Evolutionary conservation across 2,113 vertebrate species (phyloP).

Genomic region (Hippolais icterina): DNA sequence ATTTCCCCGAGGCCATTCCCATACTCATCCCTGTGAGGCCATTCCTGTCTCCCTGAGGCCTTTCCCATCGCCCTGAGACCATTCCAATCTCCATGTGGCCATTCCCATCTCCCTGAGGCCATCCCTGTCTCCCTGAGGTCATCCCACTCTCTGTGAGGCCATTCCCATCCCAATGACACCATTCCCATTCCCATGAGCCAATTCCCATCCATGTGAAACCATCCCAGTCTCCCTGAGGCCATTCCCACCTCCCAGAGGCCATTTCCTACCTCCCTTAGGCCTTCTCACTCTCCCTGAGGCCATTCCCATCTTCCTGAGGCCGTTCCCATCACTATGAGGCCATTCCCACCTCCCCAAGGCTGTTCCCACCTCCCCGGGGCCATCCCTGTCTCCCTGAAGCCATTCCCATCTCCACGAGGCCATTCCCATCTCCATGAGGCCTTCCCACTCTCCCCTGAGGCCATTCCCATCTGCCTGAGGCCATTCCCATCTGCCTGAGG

Average conservation of each 20-base stretch:
- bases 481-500: accelerated
- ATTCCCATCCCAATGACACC: too few relatives aligned
- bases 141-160: accelerated
- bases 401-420: accelerated
- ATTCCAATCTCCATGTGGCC: accelerated
- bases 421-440: accelerated
- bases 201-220: too few relatives aligned
- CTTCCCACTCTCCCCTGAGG: too few relatives aligned
- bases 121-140: accelerated
- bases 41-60: accelerated
- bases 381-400: accelerated
- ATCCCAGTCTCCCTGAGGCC: accelerated
- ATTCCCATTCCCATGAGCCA: too few relatives aligned
- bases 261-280: too few relatives aligned
- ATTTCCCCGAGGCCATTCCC: not conserved
- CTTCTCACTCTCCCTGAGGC: too few relatives aligned
- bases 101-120: accelerated
- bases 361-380: accelerated
- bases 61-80: accelerated
- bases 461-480: accelerated
- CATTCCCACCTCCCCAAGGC: accelerated
- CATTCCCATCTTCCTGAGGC: accelerated
- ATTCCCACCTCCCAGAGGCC: accelerated
- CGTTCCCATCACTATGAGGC: accelerated
- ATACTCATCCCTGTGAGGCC: accelerated